These are phyloP conservation scores for Esox masquinongy DNA, from an alignment of 2,797 vertebrate species.

Conservation along the genomic window DNA sequence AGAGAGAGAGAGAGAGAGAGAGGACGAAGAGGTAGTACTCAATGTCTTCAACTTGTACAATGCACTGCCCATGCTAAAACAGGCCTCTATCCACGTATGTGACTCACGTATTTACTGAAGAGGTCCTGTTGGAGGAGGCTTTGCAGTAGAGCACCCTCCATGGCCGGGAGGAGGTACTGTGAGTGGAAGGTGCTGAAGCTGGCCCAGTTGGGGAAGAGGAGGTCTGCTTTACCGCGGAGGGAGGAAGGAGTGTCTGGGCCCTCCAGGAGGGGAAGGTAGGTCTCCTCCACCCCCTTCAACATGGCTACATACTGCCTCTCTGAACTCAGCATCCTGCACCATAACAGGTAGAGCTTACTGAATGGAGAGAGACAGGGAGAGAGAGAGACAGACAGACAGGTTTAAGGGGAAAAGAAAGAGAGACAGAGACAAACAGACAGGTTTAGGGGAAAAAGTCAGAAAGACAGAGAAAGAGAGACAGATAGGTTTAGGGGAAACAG, in stretches of 20 bases:
- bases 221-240: conserved; percentile 71
- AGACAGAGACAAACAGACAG: background rate
- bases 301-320: conserved; percentile 83
- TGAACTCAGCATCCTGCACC: conserved; percentile 82
- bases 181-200: conserved; percentile 81
- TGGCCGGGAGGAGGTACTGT: conserved; percentile 80
- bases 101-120: conserved; percentile 84
- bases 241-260: conserved; percentile 71
- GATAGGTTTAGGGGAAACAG: background rate
- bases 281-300: conserved; percentile 77
- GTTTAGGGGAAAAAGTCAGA: background rate
- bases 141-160: conserved; percentile 83
- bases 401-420: background rate
- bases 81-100: background rate
- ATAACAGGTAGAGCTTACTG: conserved; percentile 83
- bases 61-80: background rate
- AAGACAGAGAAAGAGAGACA: background rate
- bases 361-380: background rate
- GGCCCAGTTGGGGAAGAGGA: conserved; percentile 77
- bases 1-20: background rate
- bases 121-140: conserved; percentile 85
- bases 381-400: background rate
- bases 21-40: background rate
- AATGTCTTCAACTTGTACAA: background rate
- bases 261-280: conserved; percentile 73